phyloP scores from a whole-genome alignment of 2,888 invertebrate genomes.

The Hololepta plana region DNA sequence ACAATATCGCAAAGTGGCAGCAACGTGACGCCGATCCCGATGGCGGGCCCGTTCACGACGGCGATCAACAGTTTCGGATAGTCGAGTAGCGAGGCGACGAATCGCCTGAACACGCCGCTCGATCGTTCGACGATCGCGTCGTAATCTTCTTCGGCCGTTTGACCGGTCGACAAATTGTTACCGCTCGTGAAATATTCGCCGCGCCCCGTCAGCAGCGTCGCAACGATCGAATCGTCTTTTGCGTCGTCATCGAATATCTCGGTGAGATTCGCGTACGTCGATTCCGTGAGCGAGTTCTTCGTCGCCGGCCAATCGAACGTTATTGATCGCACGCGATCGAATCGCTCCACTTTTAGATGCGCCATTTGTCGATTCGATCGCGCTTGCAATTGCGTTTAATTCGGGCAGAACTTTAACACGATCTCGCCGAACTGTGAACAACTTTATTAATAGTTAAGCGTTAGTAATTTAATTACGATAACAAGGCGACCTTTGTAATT shows the following conservation, averaged over 20 bases:
- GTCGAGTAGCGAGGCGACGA: slow-evolving; percentile 59
- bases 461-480: too few relatives aligned
- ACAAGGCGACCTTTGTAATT: too few relatives aligned
- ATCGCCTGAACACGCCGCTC: slow-evolving; percentile 30
- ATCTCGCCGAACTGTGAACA: too few relatives aligned
- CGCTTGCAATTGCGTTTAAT: too few relatives aligned
- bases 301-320: too few relatives aligned
- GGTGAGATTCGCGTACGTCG: too few relatives aligned
- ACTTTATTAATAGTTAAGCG: too few relatives aligned
- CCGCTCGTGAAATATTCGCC: slow-evolving; percentile 73
- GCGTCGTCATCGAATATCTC: slow-evolving; percentile 50
- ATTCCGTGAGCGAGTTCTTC: too few relatives aligned
- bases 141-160: slow-evolving; percentile 2
- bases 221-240: slow-evolving; percentile 40
- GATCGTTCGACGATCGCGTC: slow-evolving; percentile 6
- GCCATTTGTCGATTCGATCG: too few relatives aligned
- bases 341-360: too few relatives aligned
- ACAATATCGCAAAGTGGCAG: slow-evolving; percentile 75
- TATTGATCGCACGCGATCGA: too few relatives aligned
- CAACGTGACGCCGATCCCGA: slow-evolving; percentile 78
- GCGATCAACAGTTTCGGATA: slow-evolving; percentile 80
- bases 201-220: slow-evolving; percentile 60
- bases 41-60: slow-evolving; percentile 84
- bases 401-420: too few relatives aligned
- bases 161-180: slow-evolving; percentile 37